These are phyloP conservation scores for Salpingus planirostris DNA, from an alignment of 2,888 invertebrate species.

Conservation along the genomic window DNA sequence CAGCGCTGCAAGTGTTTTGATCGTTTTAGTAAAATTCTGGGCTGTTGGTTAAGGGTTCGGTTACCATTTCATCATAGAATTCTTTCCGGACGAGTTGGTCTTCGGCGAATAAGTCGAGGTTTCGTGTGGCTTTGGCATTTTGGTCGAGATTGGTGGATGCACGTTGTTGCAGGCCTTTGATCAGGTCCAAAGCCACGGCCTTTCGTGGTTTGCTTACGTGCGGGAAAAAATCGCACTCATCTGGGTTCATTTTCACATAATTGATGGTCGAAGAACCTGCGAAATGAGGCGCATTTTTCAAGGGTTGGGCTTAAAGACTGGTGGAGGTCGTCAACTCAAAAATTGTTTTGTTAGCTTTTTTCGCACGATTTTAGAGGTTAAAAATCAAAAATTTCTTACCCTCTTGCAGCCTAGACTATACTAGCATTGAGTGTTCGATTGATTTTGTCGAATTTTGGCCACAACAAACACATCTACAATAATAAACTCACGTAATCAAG, in stretches of 20 bases:
- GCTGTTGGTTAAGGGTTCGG: slow-evolving; percentile 1
- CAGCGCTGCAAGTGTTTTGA: slow-evolving; percentile 37
- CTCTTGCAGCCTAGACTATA: too few species aligned
- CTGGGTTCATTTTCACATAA: slow-evolving; percentile 18
- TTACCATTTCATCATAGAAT: slow-evolving; percentile 27
- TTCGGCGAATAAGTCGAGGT: slow-evolving; percentile 27
- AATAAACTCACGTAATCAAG: too few species aligned
- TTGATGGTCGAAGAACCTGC: too few species aligned
- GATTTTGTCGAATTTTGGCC: too few species aligned
- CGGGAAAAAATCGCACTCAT: slow-evolving; percentile 15
- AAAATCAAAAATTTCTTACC: too few species aligned
- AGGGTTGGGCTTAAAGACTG: too few species aligned
- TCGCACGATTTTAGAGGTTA: too few species aligned
- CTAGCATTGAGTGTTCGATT: too few species aligned
- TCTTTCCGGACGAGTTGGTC: slow-evolving; percentile 27
- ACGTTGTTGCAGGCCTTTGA: slow-evolving; percentile 26
- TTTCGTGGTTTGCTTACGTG: slow-evolving; percentile 8
- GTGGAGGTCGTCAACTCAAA: too few species aligned
- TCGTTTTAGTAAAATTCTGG: not conserved
- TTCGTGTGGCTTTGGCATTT: slow-evolving; percentile 21
- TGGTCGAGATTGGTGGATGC: slow-evolving; percentile 19
- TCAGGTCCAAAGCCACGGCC: slow-evolving; percentile 17
- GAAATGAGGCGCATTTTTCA: too few species aligned
- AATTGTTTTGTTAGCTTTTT: too few species aligned
- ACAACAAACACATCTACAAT: too few species aligned